Base-by-base conservation (phyloP, 2,888 invertebrate species). In the Ophraella communa region DNA sequence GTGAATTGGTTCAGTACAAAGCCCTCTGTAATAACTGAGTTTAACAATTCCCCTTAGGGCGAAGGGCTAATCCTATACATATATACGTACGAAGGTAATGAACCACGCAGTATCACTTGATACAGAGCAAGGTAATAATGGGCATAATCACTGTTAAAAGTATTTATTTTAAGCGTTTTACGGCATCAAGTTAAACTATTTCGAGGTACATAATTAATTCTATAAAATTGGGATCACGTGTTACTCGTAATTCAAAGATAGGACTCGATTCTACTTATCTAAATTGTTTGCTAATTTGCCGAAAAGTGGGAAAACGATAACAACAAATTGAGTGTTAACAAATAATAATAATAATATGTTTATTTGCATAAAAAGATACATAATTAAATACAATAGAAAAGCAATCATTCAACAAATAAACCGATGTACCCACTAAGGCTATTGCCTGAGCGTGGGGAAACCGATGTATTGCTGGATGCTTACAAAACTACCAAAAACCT, bases 31-130 rank as follows among this genome's bases (percentile, higher is more conserved):
- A 47, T 47, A 47, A 78, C 77, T 75, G 73, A 75, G 73, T 78
- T 78, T 78, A 77, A 78, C 75, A 77, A 77, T 79, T 78, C 78
- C 78, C 78, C 77, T 78, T 78, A 77, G 80, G 77, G 78, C 74
- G 62, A 66, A 68, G 68, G 63, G 69, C 68, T 60, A 71, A 64
- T 73, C 74, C 68, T 52, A 63, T 53, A 62, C n/a, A n/a, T n/a
- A n/a, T n/a, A n/a, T n/a, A n/a, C n/a, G n/a, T 71, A 72, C 68
- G 69, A 68, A 67, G 67, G 73, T 75, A 74, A 75, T 76, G 76
- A 76, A 76, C 73, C 75, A 72, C 10, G 2, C 72, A 57, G 52
- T 53, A 63, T 57, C 56, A 53, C 52, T 52, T 45, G 27, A 52
- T 57, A 45, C 52, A 47, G n/a, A 47, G 8, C 47, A 23, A 11